Percentiles rank a stretch among this genome's conserved stretches.
phyloP scores from a whole-genome alignment of 2,113 vertebrate species.

The Misgurnus mizolepis region DNA sequence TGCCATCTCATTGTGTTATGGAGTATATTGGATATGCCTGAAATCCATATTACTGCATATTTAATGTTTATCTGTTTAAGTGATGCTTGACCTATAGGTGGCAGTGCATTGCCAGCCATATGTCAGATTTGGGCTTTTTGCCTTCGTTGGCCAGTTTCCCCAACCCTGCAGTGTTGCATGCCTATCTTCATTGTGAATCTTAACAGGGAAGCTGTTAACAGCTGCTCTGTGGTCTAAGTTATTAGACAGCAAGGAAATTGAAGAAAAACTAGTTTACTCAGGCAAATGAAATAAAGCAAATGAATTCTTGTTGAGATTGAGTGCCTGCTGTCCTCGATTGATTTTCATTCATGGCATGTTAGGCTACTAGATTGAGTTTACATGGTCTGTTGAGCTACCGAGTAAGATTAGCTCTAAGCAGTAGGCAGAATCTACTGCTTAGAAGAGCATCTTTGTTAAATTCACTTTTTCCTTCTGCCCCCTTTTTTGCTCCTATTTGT shows the following conservation, averaged over 20 bases:
- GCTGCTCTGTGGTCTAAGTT: constrained; percentile 1
- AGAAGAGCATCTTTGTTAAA: constrained; percentile 30
- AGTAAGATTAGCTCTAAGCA: constrained; percentile 44
- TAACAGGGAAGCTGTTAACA: constrained; percentile 4
- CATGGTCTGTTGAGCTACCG: constrained; percentile 53
- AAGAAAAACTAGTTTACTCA: constrained; percentile 20
- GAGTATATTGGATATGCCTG: not conserved
- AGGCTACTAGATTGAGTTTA: constrained; percentile 59
- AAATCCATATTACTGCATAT: not conserved
- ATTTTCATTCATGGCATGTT: constrained; percentile 64
- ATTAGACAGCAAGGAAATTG: not conserved
- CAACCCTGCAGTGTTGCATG: not conserved
- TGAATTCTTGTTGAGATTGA: constrained; percentile 32
- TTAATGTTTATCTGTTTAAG: constrained; percentile 1
- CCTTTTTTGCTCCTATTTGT: constrained; percentile 55
- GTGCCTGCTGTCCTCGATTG: constrained; percentile 57
- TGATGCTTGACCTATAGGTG: constrained; percentile 54
- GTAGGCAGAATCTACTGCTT: constrained; percentile 37
- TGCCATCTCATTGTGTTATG: not conserved
- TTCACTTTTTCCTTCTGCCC: constrained; percentile 47
- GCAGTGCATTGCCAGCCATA: constrained; percentile 57
- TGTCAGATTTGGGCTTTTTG: constrained; percentile 46
- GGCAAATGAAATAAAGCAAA: constrained; percentile 16
- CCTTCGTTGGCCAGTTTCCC: constrained; percentile 10
- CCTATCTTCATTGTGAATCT: constrained; percentile 24